Evolutionary conservation across 2,113 vertebrate genomes (phyloP).

Genomic region (Nansenia antarctica): DNA sequence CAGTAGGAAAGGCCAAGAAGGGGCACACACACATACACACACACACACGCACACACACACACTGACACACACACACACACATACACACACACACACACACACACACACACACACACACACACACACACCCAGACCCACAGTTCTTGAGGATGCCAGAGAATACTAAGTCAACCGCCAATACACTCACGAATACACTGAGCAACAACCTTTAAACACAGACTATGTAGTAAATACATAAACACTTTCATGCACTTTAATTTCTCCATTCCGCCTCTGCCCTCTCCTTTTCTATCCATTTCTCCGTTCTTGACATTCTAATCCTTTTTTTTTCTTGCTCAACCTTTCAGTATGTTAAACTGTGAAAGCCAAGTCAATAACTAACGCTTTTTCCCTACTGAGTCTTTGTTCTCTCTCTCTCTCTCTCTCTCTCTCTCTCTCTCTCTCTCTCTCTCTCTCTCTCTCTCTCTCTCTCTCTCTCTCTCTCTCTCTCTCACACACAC

Average conservation of each 20-base stretch:
- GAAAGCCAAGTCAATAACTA: no score
- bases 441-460: not conserved
- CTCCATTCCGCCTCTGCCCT: no score
- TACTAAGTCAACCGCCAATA: not conserved
- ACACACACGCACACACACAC: not conserved
- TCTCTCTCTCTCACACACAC: not conserved
- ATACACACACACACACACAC: slow-evolving; percentile 2
- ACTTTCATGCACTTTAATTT: no score
- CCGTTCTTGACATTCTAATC: no score
- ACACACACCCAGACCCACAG: no score
- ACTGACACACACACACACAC: not conserved
- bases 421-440: not conserved
- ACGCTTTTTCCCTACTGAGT: not conserved
- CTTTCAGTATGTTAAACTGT: no score
- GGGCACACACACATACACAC: not conserved
- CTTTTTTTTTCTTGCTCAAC: no score
- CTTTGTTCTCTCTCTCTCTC: not conserved
- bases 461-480: slow-evolving; percentile 1
- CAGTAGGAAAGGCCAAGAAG: slow-evolving; percentile 29
- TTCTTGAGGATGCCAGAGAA: no score
- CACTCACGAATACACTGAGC: not conserved
- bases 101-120: slow-evolving; percentile 17
- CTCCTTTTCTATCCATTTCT: no score
- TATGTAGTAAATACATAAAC: no score
- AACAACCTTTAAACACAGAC: no score